Base-by-base conservation (phyloP, 2,888 invertebrate species). In the Brachynemurus nebulosus region DNA sequence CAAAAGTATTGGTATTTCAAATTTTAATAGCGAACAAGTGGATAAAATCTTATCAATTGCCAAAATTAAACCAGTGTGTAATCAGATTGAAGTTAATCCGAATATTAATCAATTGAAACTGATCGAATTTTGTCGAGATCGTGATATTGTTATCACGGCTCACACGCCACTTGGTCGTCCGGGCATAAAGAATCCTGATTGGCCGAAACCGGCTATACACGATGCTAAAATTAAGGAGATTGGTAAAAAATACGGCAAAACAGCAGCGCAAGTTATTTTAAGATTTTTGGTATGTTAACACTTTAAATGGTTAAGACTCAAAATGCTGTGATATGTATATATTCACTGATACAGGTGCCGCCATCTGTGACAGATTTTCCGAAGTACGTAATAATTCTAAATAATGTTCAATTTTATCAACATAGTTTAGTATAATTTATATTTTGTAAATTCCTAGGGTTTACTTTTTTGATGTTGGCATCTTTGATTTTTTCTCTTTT, bases 101-200 rank as follows among this genome's bases (percentile, higher is more conserved):
- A 79, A 80, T 52, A 65, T 85, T 2, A 79, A 78, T 50, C 82
- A 88, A 55, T 75, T 74, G 25, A 71, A 74, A 27, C 59, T 88
- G 18, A 73, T 78, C 0, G 63, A 76, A 1, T 86, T 77, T 56
- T 82, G 88, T 60, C 70, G 72, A 42, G 59, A 70, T 5, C 69
- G 73, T 27, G 67, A 66, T 38, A 78, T 91, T 36, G 63, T 67
- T 0, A 62, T 90, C 51, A 78, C 70, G 57, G 86, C 68, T 0
- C 90, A 83, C 62, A 78, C 80, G 27, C 86, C 86, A 0, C 68
- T 89, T 45, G 86, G 84, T 12, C 70, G 72, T 20, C 74, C 74
- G 1, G 65, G 57, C 1, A 66, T 69, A 42, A 34, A 57, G 64
- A 54, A 53, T 25, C 54, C 59, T 1, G 54, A 69, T 60, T 65